Evolutionary conservation across 2,113 vertebrate genomes (phyloP).

Genomic region (Mustela nigripes): DNA sequence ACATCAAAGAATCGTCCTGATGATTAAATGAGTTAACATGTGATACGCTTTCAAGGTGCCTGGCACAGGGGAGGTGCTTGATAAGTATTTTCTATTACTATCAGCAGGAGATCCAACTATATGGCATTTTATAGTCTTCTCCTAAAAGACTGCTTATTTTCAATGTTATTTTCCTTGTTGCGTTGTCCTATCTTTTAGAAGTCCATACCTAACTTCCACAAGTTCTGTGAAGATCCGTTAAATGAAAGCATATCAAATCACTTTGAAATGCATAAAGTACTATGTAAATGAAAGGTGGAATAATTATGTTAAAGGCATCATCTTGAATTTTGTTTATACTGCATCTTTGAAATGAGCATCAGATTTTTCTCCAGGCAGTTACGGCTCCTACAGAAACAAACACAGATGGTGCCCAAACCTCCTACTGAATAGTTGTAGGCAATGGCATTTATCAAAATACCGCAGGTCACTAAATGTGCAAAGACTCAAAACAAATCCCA

Average conservation of each 20-base stretch:
- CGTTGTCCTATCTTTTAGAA: not conserved
- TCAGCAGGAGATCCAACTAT: not conserved
- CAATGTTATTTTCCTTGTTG: constrained; percentile 40
- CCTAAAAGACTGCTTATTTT: not conserved
- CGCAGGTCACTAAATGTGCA: constrained; percentile 63
- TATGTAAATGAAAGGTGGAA: constrained; percentile 61
- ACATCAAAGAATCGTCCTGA: not conserved
- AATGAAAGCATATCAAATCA: constrained; percentile 56
- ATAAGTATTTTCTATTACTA: not conserved
- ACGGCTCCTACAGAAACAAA: constrained; percentile 70
- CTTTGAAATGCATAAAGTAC: constrained; percentile 51
- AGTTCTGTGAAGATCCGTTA: not conserved
- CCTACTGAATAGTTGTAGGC: constrained; percentile 63
- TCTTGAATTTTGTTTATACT: constrained; percentile 75
- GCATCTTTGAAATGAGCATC: constrained; percentile 73
- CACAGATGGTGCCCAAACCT: constrained; percentile 69
- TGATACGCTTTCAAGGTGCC: not conserved
- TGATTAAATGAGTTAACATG: not conserved
- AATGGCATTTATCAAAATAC: constrained; percentile 72
- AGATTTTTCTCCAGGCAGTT: constrained; percentile 66
- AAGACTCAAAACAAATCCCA: constrained; percentile 41
- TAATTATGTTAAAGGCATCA: constrained; percentile 60
- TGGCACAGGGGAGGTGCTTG: not conserved
- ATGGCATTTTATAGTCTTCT: not conserved
- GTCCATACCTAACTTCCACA: not conserved